phyloP scores from a whole-genome alignment of 2,888 invertebrate species.

The Deilephila elpenor region DNA sequence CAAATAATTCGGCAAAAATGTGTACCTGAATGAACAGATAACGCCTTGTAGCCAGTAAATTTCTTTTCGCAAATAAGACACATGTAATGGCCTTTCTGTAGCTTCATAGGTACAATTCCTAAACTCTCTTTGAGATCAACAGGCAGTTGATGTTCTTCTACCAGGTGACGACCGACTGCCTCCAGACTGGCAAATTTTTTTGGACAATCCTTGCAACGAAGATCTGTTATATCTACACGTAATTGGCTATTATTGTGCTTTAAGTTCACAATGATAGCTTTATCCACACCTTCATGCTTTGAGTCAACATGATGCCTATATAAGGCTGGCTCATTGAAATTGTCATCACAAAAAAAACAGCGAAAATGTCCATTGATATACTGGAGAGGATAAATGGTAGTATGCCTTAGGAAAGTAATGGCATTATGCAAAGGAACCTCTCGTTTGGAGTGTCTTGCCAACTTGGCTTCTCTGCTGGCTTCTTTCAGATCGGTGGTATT shows the following conservation, averaged over 20 bases:
- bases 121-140: constrained; percentile 35
- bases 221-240: constrained; percentile 48
- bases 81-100: constrained; percentile 33
- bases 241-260: constrained; percentile 8
- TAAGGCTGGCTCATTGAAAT: constrained; percentile 18
- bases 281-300: constrained; percentile 17
- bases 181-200: background rate
- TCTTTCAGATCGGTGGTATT: background rate
- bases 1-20: constrained; percentile 42
- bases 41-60: constrained; percentile 35
- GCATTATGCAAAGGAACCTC: constrained; percentile 20
- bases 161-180: constrained; percentile 37
- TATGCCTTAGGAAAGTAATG: constrained; percentile 28
- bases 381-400: constrained; percentile 16
- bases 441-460: background rate
- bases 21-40: constrained; percentile 40
- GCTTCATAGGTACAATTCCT: constrained; percentile 38
- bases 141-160: constrained; percentile 31
- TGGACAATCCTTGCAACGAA: constrained; percentile 27
- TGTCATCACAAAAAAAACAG: constrained; percentile 17
- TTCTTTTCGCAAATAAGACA: constrained; percentile 39
- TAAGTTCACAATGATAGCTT: background rate
- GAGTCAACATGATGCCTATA: constrained; percentile 27
- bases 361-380: background rate
- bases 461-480: background rate